These are phyloP conservation scores for Hippocampus zosterae DNA, from an alignment of 2,113 vertebrate species.

Conservation along the genomic window DNA sequence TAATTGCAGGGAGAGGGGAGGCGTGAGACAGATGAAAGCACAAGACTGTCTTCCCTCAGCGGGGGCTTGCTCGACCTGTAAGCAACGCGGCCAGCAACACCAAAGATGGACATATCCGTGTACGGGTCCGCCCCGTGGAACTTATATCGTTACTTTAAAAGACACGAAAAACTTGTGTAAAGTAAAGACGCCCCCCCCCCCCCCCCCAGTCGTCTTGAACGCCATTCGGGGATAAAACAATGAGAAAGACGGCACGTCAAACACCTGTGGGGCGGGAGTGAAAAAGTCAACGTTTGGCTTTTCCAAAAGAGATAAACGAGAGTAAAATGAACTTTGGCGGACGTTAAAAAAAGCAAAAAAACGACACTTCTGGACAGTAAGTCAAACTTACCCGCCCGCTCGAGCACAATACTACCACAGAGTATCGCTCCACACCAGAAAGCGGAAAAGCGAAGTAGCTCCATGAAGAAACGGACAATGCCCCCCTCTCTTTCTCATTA, in stretches of 20 bases:
- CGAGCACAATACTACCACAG: constrained; percentile 32
- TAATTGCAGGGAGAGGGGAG: constrained; percentile 59
- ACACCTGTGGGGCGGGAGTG: neutral
- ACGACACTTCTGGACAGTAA: neutral
- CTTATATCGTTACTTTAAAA: neutral
- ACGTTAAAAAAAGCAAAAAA: neutral
- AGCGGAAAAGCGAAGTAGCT: constrained; percentile 59
- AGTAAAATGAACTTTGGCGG: neutral
- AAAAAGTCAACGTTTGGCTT: neutral
- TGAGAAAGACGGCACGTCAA: neutral
- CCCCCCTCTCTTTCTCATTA: constrained; percentile 45
- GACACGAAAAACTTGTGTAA: neutral
- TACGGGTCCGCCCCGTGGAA: neutral
- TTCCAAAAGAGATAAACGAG: neutral
- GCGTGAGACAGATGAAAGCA: constrained; percentile 47
- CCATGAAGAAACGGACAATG: constrained; percentile 50
- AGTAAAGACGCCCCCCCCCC: neutral
- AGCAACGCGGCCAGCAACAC: constrained; percentile 29
- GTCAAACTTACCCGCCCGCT: constrained; percentile 57
- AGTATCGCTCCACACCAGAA: constrained; percentile 64
- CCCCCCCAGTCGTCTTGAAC: neutral
- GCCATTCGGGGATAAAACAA: neutral
- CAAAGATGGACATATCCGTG: constrained; percentile 32
- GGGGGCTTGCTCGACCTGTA: constrained; percentile 15
- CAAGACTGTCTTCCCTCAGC: constrained; percentile 23